Evolutionary conservation across 1,140 invertebrate species (phyloP), one percentile per base, ranked within the genome.

Genomic region (Helicoverpa zea): DNA sequence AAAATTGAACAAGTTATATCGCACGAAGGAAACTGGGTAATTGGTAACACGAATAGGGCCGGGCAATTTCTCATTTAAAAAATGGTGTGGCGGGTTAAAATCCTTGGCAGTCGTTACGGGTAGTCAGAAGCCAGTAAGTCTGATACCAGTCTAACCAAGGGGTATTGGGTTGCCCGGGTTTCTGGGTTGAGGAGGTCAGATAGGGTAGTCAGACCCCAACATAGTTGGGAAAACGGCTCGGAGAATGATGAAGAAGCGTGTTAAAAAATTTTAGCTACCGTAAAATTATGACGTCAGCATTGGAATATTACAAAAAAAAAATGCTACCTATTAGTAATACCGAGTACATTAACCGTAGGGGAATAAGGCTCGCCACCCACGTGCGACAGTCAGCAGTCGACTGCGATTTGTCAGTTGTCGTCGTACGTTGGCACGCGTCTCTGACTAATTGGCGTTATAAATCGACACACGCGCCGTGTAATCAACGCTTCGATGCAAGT

Each of bases 381-480:
- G 86, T 86, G 87, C 88, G 86, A 88, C 87, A 87, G 89, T 86
- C 89, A 87, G 86, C 86, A 90, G 91, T 90, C 84, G 83, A 64
- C 80, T 77, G 82, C 88, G 85, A 93, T 93, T 93, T 92, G 91
- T 93, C 91, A 91, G 83, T 89, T 90, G 91, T 91, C 91, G 88
- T 88, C 88, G 86, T 86, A 43, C 83, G 81, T 72, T 74, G 86
- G 89, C 89, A 90, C 90, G 89, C 90, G 89, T 86, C 81, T 79
- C 86, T 89, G 88, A 91, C 90, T 92, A 93, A 92, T 93, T 91
- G 92, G 87, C 84, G 89, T 92, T 92, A 93, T 93, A 92, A 92
- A 93, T 93, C 90, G 90, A 90, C 89, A 88, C 84, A 86, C 88
- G 84, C 86, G 84, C 86, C 81, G 86, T 86, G 87, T 86, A 89